phyloP scores from a whole-genome alignment of 2,797 vertebrate species.

The Argyrosomus regius region DNA sequence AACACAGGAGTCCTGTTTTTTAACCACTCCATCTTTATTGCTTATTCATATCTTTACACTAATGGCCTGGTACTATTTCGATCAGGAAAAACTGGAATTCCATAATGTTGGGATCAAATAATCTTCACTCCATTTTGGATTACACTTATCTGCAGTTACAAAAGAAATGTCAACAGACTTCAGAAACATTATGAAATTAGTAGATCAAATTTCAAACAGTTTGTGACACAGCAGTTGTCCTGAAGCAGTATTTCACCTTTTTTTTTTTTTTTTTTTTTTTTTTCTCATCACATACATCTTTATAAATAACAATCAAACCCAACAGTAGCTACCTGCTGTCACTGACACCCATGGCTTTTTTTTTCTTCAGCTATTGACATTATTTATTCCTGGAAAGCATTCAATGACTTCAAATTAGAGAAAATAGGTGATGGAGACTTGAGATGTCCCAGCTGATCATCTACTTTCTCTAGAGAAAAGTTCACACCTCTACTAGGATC shows the following conservation, averaged over 20 bases:
- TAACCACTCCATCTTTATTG: conserved; percentile 76
- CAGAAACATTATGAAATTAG: conserved; percentile 47
- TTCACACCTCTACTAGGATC: conserved; percentile 9
- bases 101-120: conserved; percentile 50
- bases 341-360: neutral
- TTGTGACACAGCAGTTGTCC: conserved; percentile 50
- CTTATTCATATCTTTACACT: conserved; percentile 71
- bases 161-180: conserved; percentile 48
- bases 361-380: conserved; percentile 10
- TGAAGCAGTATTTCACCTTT: conserved; percentile 13
- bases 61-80: conserved; percentile 54
- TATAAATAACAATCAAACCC: conserved; percentile 61
- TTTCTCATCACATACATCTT: conserved; percentile 39
- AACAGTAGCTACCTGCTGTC: conserved; percentile 39
- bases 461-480: conserved; percentile 4
- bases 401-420: conserved; percentile 31
- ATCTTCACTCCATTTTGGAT: conserved; percentile 50
- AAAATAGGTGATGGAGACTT: conserved; percentile 3
- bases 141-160: conserved; percentile 56
- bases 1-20: neutral
- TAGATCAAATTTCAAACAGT: conserved; percentile 36
- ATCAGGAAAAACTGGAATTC: conserved; percentile 52
- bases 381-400: conserved; percentile 21
- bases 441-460: conserved; percentile 6
- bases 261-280: neutral